A percentile compares a stretch with the other conserved stretches of the same genome.
phyloP scores from a whole-genome alignment of 2,888 invertebrate genomes.

The Odontothrips loti region DNA sequence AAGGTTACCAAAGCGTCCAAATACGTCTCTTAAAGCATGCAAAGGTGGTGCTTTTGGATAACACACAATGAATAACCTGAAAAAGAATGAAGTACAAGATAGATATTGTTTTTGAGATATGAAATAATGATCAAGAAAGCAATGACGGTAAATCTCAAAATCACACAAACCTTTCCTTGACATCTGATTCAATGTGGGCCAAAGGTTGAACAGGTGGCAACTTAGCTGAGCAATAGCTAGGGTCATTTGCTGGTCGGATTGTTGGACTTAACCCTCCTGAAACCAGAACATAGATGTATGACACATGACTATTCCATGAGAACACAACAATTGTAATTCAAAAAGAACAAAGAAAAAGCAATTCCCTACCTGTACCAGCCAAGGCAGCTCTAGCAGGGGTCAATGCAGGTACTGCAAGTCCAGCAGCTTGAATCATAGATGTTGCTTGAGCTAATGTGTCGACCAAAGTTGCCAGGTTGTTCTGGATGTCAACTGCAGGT shows the following conservation, averaged over 20 bases:
- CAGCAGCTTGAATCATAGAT: conserved; percentile 65
- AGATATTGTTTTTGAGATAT: too few species aligned
- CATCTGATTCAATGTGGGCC: conserved; percentile 47
- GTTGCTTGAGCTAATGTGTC: conserved; percentile 76
- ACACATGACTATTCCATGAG: too few species aligned
- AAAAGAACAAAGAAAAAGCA: too few species aligned
- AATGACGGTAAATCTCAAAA: conserved; percentile 17
- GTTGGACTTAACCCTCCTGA: conserved; percentile 21
- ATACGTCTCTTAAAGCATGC: conserved; percentile 77
- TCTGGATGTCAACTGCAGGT: conserved; percentile 44
- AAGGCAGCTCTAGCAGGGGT: conserved; percentile 13
- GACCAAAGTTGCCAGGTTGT: conserved; percentile 64
- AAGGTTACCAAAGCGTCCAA: conserved; percentile 84
- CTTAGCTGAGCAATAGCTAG: conserved; percentile 55
- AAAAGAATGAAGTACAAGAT: conserved; percentile 27
- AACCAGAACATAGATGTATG: not conserved
- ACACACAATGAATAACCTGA: conserved; percentile 52
- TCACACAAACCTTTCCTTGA: conserved; percentile 46
- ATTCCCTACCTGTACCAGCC: conserved; percentile 3
- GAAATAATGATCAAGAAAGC: conserved; percentile 1
- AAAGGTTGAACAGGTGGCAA: conserved; percentile 64
- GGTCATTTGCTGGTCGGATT: conserved; percentile 42
- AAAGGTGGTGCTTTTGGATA: conserved; percentile 66
- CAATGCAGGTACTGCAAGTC: conserved; percentile 33
- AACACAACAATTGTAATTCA: too few species aligned